Evolutionary conservation across 2,888 invertebrate species (phyloP).

Genomic region (Geotrupes spiniger): DNA sequence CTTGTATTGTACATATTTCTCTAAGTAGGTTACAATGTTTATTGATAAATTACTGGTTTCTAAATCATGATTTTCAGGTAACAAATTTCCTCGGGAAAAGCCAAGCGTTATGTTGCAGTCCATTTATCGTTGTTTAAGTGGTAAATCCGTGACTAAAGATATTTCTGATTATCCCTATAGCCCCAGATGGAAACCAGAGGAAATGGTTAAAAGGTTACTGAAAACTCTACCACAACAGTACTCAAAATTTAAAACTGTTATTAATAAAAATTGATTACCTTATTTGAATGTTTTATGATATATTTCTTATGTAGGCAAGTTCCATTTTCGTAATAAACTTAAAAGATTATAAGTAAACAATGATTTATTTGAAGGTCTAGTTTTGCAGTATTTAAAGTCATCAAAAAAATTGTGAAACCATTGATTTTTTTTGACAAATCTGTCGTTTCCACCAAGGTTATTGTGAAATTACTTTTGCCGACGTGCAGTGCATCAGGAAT

Average conservation of each 20-base stretch:
- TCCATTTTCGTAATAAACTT: too few relatives aligned
- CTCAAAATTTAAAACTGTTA: slow-evolving; percentile 9
- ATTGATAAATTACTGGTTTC: too few relatives aligned
- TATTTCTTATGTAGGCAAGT: too few relatives aligned
- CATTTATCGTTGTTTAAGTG: slow-evolving; percentile 51
- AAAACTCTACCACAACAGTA: slow-evolving; percentile 26
- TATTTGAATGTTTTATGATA: neutral
- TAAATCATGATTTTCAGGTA: slow-evolving; percentile 30
- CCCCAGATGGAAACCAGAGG: slow-evolving; percentile 34
- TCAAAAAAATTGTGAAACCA: too few relatives aligned
- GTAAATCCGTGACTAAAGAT: neutral
- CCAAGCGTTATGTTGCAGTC: slow-evolving; percentile 57
- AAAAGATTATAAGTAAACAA: too few relatives aligned
- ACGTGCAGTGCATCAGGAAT: too few relatives aligned
- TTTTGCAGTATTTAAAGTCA: too few relatives aligned
- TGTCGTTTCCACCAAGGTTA: too few relatives aligned
- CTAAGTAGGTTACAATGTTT: slow-evolving; percentile 52
- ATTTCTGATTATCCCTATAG: slow-evolving; percentile 41
- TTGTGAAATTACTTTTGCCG: too few relatives aligned
- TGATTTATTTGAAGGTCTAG: too few relatives aligned
- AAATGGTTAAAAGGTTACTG: slow-evolving; percentile 42
- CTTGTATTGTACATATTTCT: slow-evolving; percentile 60
- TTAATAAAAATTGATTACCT: neutral
- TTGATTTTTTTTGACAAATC: neutral
- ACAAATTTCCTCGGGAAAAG: slow-evolving; percentile 56